Conservation (phyloP, 2,888 invertebrate genomes). For the Agonopterix subpropinquella region DNA sequence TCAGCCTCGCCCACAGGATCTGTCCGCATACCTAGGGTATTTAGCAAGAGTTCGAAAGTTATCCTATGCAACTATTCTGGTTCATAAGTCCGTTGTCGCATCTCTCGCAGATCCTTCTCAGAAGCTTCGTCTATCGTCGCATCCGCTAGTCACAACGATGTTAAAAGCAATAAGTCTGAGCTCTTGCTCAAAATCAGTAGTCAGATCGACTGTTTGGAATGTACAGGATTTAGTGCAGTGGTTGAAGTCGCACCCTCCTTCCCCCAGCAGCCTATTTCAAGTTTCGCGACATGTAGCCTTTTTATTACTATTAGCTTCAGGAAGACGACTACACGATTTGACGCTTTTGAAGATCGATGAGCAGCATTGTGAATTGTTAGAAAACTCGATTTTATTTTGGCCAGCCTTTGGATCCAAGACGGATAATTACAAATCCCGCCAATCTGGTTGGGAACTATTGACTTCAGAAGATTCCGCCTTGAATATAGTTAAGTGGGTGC, state of each 20-base stretch:
- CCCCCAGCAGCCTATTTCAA: constrained; percentile 5
- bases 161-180: neutral
- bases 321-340: constrained; percentile 8
- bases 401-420: constrained; percentile 7
- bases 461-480: neutral
- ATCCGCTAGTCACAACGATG: neutral
- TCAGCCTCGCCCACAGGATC: neutral
- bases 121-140: neutral
- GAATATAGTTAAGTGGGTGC: neutral
- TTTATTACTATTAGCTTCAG: constrained; percentile 6
- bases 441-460: constrained; percentile 4
- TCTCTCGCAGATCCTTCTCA: neutral
- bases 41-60: neutral
- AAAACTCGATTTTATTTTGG: constrained; percentile 4
- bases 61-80: neutral
- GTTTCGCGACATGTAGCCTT: constrained; percentile 10
- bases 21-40: neutral
- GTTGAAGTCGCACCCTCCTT: constrained; percentile 1
- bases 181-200: neutral
- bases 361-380: neutral
- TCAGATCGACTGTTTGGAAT: constrained; percentile 6
- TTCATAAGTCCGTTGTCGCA: neutral
- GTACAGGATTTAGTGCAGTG: constrained; percentile 4
- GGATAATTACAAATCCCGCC: constrained; percentile 1
- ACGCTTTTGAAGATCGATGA: constrained; percentile 6